A percentile compares a stretch with the other conserved stretches of the same genome.
Conservation (phyloP, 1,140 invertebrate genomes). For the Lethocerus indicus region DNA sequence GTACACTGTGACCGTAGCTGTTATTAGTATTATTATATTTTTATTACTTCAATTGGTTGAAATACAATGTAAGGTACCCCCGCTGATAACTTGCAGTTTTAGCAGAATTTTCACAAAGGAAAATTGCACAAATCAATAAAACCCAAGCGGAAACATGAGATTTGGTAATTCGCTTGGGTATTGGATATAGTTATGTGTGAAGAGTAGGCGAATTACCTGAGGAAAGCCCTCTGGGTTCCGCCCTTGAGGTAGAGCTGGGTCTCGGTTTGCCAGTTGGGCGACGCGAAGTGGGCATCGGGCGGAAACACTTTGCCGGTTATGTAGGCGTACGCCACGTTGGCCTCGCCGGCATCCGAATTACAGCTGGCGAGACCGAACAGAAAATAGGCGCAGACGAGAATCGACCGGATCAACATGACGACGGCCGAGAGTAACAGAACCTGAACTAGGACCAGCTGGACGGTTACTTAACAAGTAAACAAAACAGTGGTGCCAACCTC, state of each 20-base stretch:
- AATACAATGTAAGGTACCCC: background rate
- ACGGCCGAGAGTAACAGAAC: too few relatives aligned
- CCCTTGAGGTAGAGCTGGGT: conserved; percentile 73
- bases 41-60: background rate
- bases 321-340: too few relatives aligned
- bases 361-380: too few relatives aligned
- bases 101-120: background rate
- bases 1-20: too few relatives aligned
- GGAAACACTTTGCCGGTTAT: conserved; percentile 52
- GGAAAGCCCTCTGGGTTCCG: conserved; percentile 69
- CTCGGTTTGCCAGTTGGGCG: conserved; percentile 45
- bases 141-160: background rate
- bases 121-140: background rate
- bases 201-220: too few relatives aligned
- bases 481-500: too few relatives aligned
- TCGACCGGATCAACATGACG: too few relatives aligned
- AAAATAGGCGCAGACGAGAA: too few relatives aligned
- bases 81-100: background rate
- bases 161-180: background rate
- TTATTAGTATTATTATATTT: background rate
- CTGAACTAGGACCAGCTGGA: too few relatives aligned
- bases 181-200: too few relatives aligned
- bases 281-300: conserved; percentile 33
- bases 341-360: too few relatives aligned
- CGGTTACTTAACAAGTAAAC: too few relatives aligned